These are phyloP conservation scores for Pandion haliaetus DNA, from an alignment of 2,113 vertebrate genomes.

Conservation along the genomic window DNA sequence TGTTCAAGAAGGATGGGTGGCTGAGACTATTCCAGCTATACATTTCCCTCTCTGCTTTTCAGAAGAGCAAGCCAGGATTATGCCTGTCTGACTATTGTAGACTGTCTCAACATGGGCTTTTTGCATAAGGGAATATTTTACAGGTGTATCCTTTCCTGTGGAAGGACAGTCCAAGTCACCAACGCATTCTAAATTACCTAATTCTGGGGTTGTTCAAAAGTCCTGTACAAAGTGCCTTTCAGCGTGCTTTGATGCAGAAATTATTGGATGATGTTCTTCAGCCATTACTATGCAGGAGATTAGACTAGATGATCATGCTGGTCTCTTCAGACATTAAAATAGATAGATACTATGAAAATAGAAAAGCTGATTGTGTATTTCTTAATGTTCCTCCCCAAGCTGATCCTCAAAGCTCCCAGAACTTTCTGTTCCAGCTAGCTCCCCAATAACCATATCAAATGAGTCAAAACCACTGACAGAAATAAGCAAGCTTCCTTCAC, in stretches of 20 bases:
- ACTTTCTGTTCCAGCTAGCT: not conserved
- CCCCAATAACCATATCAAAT: not conserved
- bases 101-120: not conserved
- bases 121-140: not conserved
- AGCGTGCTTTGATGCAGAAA: constrained; percentile 38
- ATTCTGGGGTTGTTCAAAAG: not conserved
- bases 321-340: constrained; percentile 10
- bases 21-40: not conserved
- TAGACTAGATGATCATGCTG: not conserved
- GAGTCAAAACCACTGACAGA: not conserved
- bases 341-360: not conserved
- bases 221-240: constrained; percentile 35
- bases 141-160: not conserved
- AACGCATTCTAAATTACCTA: not conserved
- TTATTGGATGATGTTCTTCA: constrained; percentile 33
- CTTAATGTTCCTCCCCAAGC: not conserved
- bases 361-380: constrained; percentile 20
- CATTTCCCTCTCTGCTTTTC: not conserved
- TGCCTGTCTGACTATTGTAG: not conserved
- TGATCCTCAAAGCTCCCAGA: not conserved
- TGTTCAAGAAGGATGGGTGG: not conserved
- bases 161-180: not conserved
- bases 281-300: not conserved
- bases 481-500: not conserved
- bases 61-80: not conserved